Base-by-base conservation (phyloP, 2,888 invertebrate species). In the Odontothrips loti region DNA sequence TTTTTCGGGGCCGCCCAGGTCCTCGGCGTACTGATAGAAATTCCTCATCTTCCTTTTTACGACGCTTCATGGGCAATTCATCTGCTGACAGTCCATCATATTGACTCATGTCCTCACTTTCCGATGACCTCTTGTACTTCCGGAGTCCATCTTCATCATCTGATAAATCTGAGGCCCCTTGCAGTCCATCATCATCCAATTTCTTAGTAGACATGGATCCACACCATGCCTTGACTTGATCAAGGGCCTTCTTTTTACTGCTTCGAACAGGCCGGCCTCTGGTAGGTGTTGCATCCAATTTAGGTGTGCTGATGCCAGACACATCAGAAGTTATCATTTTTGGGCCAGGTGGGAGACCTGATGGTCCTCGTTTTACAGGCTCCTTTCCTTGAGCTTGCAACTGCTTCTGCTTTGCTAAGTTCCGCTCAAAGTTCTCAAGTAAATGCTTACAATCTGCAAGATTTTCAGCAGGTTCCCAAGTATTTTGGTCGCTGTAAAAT, bases 151-250 rank as follows among this genome's bases (percentile, higher is more conserved):
- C 80, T 80, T 84, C 84, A 81, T 82, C 81, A 80, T 84, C 84
- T 80, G 83, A 51, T 20, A 48, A 29, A n/a, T 80, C 80, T 48
- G 80, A 80, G 10, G 17, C 48, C 23, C 8, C 82, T 88, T 88
- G 78, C 87, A 89, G 4, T 88, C 83, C 86, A 81, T 86, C 87
- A 1, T 90, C 90, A 29, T 90, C 90, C 10, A 90, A 89, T 79
- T 89, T 89, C 68, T 75, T 75, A 8, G 68, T 75, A 27, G 23
- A 27, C 86, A 90, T 91, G 0, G 90, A 92, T 20, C 94, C 94
- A 84, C 94, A 94, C 95, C 95, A 95, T 82, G 93, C 93, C 86
- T 95, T 95, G 81, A 95, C 94, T 86, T 95, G 94, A 87, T 94
- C 93, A 86, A 95, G 88, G 0, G 95, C 95, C 84, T 93, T 94